Base-by-base conservation (phyloP, 2,797 vertebrate genomes). In the Catamblyrhynchus diadema region DNA sequence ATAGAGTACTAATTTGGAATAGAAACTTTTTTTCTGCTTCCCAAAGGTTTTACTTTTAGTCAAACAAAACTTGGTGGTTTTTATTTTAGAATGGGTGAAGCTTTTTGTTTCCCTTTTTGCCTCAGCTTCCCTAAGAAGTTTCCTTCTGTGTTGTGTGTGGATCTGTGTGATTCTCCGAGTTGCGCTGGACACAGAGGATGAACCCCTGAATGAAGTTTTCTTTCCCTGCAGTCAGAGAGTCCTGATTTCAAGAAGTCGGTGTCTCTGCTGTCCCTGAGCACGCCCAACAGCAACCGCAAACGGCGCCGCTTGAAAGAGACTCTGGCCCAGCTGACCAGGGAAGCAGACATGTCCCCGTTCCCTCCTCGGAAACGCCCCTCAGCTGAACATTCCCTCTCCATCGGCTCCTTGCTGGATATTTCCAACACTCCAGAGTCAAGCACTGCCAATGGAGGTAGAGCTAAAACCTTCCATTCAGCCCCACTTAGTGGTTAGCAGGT, bases 171-270 rank as follows among this genome's bases (percentile, higher is more conserved):
- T 82, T 18, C 20, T 8, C 19, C 45, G 44, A 28, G 15, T 8
- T 85, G 35, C 66, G 20, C 28, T 61, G 42, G 37, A n/a, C 23
- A 21, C 11, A 14, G 30, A 1, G 2, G 25, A 12, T 79, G 22
- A 65, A 78, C 27, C 2, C 50, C 27, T 62, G 70, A 94, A 50
- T 14, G 51, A 11, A 79, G n/a, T 28, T 71, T 97, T 90, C 42
- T 96, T 72, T 95, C 45, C 22, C 89, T 97, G 17, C 94, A 99
- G 99, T 98, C 98, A 0, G 98, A 99, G 90, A 99, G 98, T 93
- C 99, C 99, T 1, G 98, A 98, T 27, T 98, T 99, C 96, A 99
- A 99, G 98, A 99, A 99, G 81, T 99, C 99, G 0, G 98, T 99
- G 87, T 99, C 99, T 2, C 97, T 99, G 37, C 98, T 99, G 33